A percentile compares a stretch with the other conserved stretches of the same genome.
Conservation (phyloP, 2,888 invertebrate species). For the Candidula unifasciata region DNA sequence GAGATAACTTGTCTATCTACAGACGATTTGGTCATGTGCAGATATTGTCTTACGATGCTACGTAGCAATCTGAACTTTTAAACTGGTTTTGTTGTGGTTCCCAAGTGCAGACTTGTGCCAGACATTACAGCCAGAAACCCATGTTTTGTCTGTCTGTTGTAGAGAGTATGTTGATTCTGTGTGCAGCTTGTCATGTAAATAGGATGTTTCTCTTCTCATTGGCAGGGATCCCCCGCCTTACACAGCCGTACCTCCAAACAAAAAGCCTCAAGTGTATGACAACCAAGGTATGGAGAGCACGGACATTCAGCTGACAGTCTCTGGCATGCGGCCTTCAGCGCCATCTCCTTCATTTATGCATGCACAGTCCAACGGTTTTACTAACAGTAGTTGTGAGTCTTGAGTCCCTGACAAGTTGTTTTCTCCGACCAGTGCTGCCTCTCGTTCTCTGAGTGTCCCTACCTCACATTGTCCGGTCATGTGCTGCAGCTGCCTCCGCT, state of each 20-base stretch:
- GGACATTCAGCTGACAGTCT: conserved; percentile 29
- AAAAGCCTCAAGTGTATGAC: conserved; percentile 58
- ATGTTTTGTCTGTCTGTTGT: too few species aligned
- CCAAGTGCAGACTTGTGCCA: too few species aligned
- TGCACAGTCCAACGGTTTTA: conserved; percentile 34
- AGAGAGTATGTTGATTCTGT: too few species aligned
- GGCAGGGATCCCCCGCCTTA: conserved; percentile 41
- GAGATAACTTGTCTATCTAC: too few species aligned
- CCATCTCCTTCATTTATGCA: conserved; percentile 17
- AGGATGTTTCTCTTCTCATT: too few species aligned
- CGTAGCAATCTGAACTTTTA: too few species aligned
- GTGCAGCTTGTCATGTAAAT: too few species aligned
- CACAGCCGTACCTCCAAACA: conserved; percentile 45
- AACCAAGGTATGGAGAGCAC: conserved; percentile 64
- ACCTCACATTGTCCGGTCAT: neutral
- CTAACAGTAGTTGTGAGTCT: conserved; percentile 51
- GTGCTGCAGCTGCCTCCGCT: too few species aligned
- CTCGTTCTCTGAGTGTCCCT: neutral
- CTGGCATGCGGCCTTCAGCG: conserved; percentile 12
- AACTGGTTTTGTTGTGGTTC: too few species aligned
- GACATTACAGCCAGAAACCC: too few species aligned
- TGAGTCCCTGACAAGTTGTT: neutral
- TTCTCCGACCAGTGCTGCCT: neutral
- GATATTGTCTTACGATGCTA: too few species aligned
- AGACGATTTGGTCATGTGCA: too few species aligned